These are phyloP conservation scores for Deilephila elpenor DNA, from an alignment of 2,888 invertebrate genomes.

Conservation along the genomic window DNA sequence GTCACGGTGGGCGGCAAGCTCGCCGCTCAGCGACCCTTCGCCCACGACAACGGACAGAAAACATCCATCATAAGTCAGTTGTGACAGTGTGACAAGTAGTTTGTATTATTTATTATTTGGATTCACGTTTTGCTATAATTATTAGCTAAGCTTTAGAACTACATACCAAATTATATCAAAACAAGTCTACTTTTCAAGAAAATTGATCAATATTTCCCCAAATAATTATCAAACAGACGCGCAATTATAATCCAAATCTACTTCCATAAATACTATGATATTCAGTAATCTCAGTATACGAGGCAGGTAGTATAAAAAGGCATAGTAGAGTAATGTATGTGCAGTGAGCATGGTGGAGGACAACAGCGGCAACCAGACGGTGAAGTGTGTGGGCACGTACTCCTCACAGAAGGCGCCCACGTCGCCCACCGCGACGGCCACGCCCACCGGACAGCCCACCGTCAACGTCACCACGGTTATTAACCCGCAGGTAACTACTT, in stretches of 20 bases:
- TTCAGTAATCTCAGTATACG: neutral
- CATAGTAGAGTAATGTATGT: slow-evolving; percentile 31
- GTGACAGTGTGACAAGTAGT: no score
- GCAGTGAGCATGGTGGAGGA: slow-evolving; percentile 76
- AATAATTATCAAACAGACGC: no score
- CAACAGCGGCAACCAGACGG: slow-evolving; percentile 62
- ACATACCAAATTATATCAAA: no score
- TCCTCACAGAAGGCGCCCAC: slow-evolving; percentile 47
- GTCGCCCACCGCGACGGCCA: slow-evolving; percentile 30
- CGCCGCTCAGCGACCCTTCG: slow-evolving; percentile 51
- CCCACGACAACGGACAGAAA: slow-evolving; percentile 45
- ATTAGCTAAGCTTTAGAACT: no score
- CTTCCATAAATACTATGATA: no score
- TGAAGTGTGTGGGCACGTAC: slow-evolving; percentile 75
- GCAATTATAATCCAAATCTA: no score
- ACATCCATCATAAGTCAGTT: slow-evolving; percentile 68
- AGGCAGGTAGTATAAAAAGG: neutral
- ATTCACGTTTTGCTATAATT: no score
- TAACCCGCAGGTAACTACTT: neutral
- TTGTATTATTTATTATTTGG: no score
- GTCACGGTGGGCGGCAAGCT: slow-evolving; percentile 65
- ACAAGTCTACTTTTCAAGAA: no score
- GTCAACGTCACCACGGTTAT: slow-evolving; percentile 50
- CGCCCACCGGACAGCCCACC: slow-evolving; percentile 49
- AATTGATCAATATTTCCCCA: no score